Conservation (phyloP, 2,113 vertebrate species). For the Toxotes jaculatrix region DNA sequence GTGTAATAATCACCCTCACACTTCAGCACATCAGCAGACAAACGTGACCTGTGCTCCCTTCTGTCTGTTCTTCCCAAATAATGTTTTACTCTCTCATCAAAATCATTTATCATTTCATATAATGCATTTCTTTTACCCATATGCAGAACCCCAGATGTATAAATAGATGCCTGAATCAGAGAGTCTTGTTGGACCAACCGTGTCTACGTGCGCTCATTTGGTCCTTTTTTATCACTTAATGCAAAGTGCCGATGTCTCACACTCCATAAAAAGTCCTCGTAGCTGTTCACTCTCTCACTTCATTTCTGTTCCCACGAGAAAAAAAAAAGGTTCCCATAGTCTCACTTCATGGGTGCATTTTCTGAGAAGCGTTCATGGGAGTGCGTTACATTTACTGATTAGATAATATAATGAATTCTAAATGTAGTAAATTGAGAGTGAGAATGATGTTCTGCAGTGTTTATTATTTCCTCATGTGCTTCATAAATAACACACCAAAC, state of each 20-base stretch:
- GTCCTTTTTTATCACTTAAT: constrained; percentile 48
- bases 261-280: constrained; percentile 68
- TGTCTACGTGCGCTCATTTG: constrained; percentile 24
- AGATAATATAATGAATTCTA: constrained; percentile 15
- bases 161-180: background rate
- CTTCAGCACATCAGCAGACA: constrained; percentile 26
- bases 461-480: background rate
- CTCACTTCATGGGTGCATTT: constrained; percentile 51
- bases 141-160: background rate
- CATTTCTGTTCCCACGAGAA: constrained; percentile 74
- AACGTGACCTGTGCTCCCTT: background rate
- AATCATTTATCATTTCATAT: background rate
- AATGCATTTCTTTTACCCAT: background rate
- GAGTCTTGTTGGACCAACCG: background rate
- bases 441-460: background rate
- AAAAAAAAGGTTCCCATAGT: constrained; percentile 58
- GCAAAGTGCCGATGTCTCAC: constrained; percentile 65
- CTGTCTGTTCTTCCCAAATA: background rate
- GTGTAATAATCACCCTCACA: constrained; percentile 58
- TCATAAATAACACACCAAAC: no score
- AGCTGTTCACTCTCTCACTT: constrained; percentile 74
- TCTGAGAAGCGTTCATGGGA: background rate
- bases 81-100: background rate
- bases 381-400: background rate
- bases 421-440: background rate